These are phyloP conservation scores for Berghia stephanieae DNA, from an alignment of 1,140 invertebrate genomes.

Conservation along the genomic window DNA sequence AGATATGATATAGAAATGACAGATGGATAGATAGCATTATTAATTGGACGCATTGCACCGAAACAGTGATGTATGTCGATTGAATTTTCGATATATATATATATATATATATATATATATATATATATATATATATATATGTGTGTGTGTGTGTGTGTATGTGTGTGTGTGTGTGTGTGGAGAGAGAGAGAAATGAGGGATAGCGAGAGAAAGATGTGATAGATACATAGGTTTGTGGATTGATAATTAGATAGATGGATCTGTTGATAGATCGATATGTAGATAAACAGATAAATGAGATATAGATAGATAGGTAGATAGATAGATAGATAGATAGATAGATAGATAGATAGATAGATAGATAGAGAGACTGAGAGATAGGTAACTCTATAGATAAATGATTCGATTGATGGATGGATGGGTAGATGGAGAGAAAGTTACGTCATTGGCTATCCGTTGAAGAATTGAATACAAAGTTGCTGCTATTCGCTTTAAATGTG, in stretches of 20 bases:
- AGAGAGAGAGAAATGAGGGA: not conserved
- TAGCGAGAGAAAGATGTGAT: not conserved
- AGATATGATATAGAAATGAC: too few species aligned
- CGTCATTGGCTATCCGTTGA: too few species aligned
- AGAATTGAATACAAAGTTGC: too few species aligned
- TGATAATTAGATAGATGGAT: not conserved
- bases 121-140: conserved; percentile 20
- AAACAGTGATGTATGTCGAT: too few species aligned
- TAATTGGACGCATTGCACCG: too few species aligned
- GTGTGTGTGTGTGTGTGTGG: not conserved
- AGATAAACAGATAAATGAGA: too few species aligned
- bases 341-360: not conserved
- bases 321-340: not conserved
- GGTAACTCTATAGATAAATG: not conserved
- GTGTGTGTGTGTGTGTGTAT: conserved; percentile 5
- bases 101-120: conserved; percentile 4
- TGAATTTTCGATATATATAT: too few species aligned
- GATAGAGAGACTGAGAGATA: not conserved
- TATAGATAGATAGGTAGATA: not conserved
- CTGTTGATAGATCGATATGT: not conserved
- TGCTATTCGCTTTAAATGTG: too few species aligned
- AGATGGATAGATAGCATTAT: too few species aligned
- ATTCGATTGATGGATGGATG: not conserved
- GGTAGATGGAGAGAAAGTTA: too few species aligned
- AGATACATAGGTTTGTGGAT: not conserved